Evolutionary conservation across 2,888 invertebrate genomes (phyloP), one percentile per base, ranked within the genome.

Genomic region (Podotricha telesiphe): DNA sequence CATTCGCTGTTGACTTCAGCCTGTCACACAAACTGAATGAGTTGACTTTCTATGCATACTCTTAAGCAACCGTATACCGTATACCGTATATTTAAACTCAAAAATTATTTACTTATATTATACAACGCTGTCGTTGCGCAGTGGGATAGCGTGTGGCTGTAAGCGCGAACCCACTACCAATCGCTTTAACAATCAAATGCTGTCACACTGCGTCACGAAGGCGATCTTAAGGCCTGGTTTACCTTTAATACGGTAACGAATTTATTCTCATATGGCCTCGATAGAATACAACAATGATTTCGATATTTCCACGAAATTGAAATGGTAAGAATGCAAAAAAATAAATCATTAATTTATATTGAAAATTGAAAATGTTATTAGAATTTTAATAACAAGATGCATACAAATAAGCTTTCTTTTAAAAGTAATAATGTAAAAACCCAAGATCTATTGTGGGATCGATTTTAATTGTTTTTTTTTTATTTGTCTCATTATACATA

Each of bases 11-110:
- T 67, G 67, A 59, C 42, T 67, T 51, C 59, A 42, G n/a, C 51
- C 28, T 17, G 61, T 51, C 67, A 61, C 53, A 58, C 51, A 42
- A 61, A 51, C 48, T 48, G 22, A 58, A 66, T 67, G 51, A 53
- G 59, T 67, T 40, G 51, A n/a, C 20, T 53, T 50, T 61, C 51
- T 47, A 47, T 61, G 28, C 51, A 40, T 40, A 15, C 34, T 61
- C 17, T 59, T 34, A 50, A 59, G 17, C 28, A 6, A n/a, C n/a
- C n/a, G n/a, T 11, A 17, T 42, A 42, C 42, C 15, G 40, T 58
- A 20, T 58, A 58, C 6, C 6, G 2, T 28, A 28, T 28, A 28
- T 28, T 51, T 28, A 15, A 51, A 28, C 15, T 8, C 34, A 19
- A 20, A 20, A n/a, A n/a, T 19, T 58, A 40, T 20, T 40, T 20